These are phyloP conservation scores for Ernsta delagoae DNA, from an alignment of 2,888 invertebrate genomes.

Conservation along the genomic window DNA sequence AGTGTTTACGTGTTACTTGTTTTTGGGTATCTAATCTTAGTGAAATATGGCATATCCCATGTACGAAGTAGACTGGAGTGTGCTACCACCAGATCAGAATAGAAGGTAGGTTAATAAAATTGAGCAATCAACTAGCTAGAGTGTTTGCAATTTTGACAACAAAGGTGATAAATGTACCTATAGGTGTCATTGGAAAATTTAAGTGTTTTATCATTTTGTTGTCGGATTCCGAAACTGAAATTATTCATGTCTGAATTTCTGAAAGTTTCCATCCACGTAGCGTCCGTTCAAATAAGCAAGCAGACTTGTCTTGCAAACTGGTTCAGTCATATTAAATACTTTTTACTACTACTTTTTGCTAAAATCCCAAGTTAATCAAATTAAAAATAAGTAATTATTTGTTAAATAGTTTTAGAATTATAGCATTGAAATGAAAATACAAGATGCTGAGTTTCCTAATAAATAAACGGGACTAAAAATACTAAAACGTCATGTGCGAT, in stretches of 20 bases:
- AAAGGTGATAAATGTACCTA: background rate
- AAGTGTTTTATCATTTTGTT: background rate
- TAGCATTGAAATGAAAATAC: background rate
- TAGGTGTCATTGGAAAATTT: no score
- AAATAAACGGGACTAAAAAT: conserved; percentile 20
- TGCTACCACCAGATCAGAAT: conserved; percentile 93
- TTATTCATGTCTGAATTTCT: conserved; percentile 35
- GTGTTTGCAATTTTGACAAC: background rate
- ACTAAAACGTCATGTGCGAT: conserved; percentile 73
- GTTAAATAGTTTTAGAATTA: background rate
- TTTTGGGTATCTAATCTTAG: conserved; percentile 48
- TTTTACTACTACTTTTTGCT: background rate
- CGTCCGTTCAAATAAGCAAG: conserved; percentile 47
- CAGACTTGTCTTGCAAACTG: background rate
- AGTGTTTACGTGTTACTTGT: conserved; percentile 59
- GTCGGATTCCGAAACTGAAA: conserved; percentile 23
- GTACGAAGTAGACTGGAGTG: conserved; percentile 94
- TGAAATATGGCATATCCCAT: conserved; percentile 78
- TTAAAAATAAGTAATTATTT: background rate
- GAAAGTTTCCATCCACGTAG: conserved; percentile 64
- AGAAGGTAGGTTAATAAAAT: conserved; percentile 86
- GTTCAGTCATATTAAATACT: conserved; percentile 38
- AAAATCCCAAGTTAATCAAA: background rate
- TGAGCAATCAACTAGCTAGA: background rate
- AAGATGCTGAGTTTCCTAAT: background rate